Conservation (phyloP, 64 coral and sea anemone genomes). For the Pocillopora verrucosa region DNA sequence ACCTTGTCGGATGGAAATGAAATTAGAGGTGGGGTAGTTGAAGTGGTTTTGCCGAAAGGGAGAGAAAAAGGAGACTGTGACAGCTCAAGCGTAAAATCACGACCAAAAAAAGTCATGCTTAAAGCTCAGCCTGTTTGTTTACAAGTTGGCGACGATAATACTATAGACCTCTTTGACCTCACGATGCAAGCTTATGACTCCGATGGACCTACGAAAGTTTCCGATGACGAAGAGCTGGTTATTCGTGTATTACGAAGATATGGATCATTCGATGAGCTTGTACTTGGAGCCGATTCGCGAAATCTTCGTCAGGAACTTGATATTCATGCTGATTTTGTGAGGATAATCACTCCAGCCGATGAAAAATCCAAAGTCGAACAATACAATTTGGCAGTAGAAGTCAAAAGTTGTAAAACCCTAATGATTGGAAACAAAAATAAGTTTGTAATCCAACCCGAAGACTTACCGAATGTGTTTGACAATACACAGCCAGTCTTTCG, state of each 20-base stretch:
- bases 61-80: neutral
- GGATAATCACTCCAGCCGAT: neutral
- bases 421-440: neutral
- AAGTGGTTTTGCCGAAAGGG: neutral
- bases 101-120: neutral
- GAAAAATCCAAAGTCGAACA: neutral
- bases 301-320: neutral
- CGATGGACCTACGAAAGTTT: slow-evolving; percentile 15
- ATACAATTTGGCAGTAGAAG: neutral
- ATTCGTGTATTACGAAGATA: neutral
- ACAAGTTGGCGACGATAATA: neutral
- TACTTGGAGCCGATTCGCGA: neutral
- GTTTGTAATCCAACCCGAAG: neutral
- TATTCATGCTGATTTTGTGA: neutral
- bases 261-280: neutral
- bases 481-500: slow-evolving; percentile 1
- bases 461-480: neutral
- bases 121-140: slow-evolving; percentile 22
- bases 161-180: neutral
- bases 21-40: slow-evolving; percentile 7
- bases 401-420: neutral
- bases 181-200: neutral
- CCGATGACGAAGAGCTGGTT: slow-evolving; percentile 2
- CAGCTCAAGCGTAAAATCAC: neutral
- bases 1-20: neutral